These are phyloP conservation scores for Austrofundulus limnaeus DNA, from an alignment of 2,113 vertebrate species.

Conservation along the genomic window DNA sequence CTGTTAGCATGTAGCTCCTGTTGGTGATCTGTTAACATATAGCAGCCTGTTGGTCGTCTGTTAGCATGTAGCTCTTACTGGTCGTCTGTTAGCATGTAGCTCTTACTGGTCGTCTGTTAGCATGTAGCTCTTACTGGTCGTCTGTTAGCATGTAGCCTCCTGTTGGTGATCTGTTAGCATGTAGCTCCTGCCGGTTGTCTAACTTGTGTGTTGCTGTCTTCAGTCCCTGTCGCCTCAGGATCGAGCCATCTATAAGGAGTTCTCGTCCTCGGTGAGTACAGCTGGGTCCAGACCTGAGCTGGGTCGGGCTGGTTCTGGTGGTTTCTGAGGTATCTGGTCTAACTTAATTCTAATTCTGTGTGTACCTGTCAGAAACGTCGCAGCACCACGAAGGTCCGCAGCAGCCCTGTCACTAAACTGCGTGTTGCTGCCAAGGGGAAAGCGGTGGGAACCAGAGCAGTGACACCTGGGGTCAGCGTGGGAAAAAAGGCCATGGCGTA, in stretches of 20 bases:
- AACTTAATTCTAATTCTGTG: no score
- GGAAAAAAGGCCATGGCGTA: conserved; percentile 81
- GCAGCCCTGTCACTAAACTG: conserved; percentile 71
- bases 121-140: no score
- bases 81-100: no score
- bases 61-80: no score
- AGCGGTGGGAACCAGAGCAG: conserved; percentile 61
- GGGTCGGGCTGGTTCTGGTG: no score
- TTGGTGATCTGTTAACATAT: no score
- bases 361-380: conserved; percentile 73
- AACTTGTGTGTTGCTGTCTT: not conserved
- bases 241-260: conserved; percentile 78
- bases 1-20: no score
- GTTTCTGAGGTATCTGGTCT: no score
- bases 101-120: not conserved
- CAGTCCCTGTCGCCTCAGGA: conserved; percentile 82
- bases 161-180: not conserved
- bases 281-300: not conserved
- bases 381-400: conserved; percentile 69
- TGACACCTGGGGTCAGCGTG: conserved; percentile 59
- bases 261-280: conserved; percentile 75
- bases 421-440: conserved; percentile 72
- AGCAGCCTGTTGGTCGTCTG: no score
- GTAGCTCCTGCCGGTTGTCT: not conserved
- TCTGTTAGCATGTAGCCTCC: no score